A percentile compares a stretch with the other conserved stretches of the same genome.
Evolutionary conservation across 2,888 invertebrate species (phyloP).

Genomic region (Zelleria hepariella): DNA sequence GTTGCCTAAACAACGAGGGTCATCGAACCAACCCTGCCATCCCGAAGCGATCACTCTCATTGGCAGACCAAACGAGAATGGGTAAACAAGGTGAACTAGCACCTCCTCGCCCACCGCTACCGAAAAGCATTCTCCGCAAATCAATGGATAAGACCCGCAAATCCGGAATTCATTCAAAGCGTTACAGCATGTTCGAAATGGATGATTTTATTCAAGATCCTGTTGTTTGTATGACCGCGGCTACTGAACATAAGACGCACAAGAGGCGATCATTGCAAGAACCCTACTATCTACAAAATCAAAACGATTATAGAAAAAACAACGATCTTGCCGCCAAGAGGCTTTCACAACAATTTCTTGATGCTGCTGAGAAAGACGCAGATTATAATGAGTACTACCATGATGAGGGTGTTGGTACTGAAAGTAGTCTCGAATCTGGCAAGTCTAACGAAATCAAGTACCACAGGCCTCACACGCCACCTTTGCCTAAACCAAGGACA

Average conservation of each 20-base stretch:
- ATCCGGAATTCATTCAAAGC: slow-evolving; percentile 68
- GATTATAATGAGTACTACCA: slow-evolving; percentile 69
- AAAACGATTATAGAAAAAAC: slow-evolving; percentile 65
- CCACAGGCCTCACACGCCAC: slow-evolving; percentile 65
- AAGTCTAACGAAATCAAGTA: slow-evolving; percentile 69
- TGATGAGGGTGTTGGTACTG: slow-evolving; percentile 76
- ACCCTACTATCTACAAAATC: slow-evolving; percentile 75
- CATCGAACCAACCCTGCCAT: slow-evolving; percentile 66
- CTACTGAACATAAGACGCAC: slow-evolving; percentile 64
- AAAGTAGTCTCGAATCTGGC: slow-evolving; percentile 71
- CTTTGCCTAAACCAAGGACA: slow-evolving; percentile 61
- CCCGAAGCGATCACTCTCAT: slow-evolving; percentile 78
- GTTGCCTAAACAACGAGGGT: slow-evolving; percentile 73
- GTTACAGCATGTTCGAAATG: slow-evolving; percentile 88
- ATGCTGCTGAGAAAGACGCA: slow-evolving; percentile 67
- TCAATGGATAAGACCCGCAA: slow-evolving; percentile 70
- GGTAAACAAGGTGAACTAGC: slow-evolving; percentile 65
- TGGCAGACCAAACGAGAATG: slow-evolving; percentile 66
- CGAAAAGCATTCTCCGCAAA: slow-evolving; percentile 80
- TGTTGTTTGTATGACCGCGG: slow-evolving; percentile 52
- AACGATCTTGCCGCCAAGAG: slow-evolving; percentile 67
- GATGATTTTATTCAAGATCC: slow-evolving; percentile 70
- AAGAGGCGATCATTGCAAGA: slow-evolving; percentile 85
- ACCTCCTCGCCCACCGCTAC: slow-evolving; percentile 80
- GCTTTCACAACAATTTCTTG: slow-evolving; percentile 64